These are phyloP conservation scores for Pangasius djambal DNA, from an alignment of 2,797 vertebrate species.

Conservation along the genomic window DNA sequence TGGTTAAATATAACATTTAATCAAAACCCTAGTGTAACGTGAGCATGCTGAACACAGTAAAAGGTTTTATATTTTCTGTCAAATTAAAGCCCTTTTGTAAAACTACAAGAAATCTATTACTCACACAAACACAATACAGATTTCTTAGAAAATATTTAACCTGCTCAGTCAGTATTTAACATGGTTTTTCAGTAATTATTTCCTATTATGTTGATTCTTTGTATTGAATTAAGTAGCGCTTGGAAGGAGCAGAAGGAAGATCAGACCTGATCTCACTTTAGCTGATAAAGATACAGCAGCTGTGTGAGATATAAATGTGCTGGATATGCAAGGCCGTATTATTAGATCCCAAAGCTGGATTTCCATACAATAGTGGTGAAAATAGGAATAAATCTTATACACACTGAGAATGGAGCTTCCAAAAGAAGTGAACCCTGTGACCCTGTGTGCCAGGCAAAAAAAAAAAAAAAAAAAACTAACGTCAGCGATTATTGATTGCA, in stretches of 20 bases:
- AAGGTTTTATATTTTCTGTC: background rate
- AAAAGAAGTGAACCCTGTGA: background rate
- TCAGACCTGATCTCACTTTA: constrained; percentile 13
- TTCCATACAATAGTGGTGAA: constrained; percentile 7
- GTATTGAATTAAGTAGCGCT: background rate
- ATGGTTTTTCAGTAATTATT: background rate
- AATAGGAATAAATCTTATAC: background rate
- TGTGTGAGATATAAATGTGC: constrained; percentile 33
- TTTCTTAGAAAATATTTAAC: background rate
- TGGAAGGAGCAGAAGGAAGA: constrained; percentile 32
- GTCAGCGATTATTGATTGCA: constrained; percentile 41
- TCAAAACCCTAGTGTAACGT: background rate
- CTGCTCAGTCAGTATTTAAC: background rate
- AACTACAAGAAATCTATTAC: background rate
- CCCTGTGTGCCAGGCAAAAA: constrained; percentile 19
- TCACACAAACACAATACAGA: background rate
- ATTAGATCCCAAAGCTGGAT: constrained; percentile 20
- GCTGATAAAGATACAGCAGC: constrained; percentile 27
- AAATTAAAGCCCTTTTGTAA: background rate
- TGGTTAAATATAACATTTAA: background rate
- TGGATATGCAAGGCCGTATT: constrained; percentile 35
- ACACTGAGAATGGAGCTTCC: background rate
- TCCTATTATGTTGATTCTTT: background rate
- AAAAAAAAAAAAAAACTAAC: constrained; percentile 12
- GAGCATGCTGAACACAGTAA: background rate